These are phyloP conservation scores for Drosophila algonquin DNA, from an alignment of 2,888 invertebrate genomes.

Conservation along the genomic window DNA sequence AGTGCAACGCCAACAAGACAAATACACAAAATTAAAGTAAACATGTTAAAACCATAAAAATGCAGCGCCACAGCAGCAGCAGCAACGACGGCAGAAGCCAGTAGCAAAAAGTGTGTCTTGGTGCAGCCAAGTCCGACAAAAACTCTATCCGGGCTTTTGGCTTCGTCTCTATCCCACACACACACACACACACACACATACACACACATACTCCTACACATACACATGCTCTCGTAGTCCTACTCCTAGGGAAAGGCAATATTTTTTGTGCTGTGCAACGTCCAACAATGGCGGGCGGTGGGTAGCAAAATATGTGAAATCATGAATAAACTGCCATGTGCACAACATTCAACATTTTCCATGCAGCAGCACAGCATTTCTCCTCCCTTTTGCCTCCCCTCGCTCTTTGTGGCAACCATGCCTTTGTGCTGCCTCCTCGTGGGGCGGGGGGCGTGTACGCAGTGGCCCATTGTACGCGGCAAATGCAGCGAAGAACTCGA, in stretches of 20 bases:
- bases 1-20: constrained; percentile 72
- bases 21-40: constrained; percentile 79
- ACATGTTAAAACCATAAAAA: constrained; percentile 79
- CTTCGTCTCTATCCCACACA: constrained; percentile 33
- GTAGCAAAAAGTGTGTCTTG: constrained; percentile 58
- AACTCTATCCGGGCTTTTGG: constrained; percentile 51
- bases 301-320: constrained; percentile 76
- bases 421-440: constrained; percentile 46
- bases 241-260: constrained; percentile 52
- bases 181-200: constrained; percentile 30
- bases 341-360: constrained; percentile 70
- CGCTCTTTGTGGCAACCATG: constrained; percentile 17
- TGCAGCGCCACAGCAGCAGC: constrained; percentile 58
- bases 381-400: constrained; percentile 9
- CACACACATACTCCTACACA: constrained; percentile 61
- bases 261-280: constrained; percentile 65
- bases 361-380: constrained; percentile 28
- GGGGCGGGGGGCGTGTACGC: not conserved
- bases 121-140: constrained; percentile 36
- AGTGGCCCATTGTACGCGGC: constrained; percentile 46
- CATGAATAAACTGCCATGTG: constrained; percentile 81
- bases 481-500: constrained; percentile 63
- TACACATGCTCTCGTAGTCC: constrained; percentile 45
- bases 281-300: constrained; percentile 60
- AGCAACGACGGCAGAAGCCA: not conserved